These are phyloP conservation scores for Atrina japonica DNA, from an alignment of 2,888 invertebrate species.

Conservation along the genomic window DNA sequence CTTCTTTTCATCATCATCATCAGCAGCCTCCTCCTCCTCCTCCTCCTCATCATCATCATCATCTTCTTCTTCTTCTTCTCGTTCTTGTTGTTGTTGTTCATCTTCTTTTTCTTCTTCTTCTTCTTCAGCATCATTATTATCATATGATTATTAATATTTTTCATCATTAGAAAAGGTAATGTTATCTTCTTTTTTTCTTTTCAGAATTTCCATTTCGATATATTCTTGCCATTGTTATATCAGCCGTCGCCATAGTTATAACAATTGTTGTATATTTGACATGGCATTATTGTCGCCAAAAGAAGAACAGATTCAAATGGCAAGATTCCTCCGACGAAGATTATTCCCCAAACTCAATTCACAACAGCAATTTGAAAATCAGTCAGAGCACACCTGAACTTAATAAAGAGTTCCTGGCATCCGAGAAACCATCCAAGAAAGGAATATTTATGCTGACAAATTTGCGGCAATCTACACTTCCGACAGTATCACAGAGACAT, in stretches of 20 bases:
- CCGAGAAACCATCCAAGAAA: conserved; percentile 42
- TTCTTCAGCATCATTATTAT: no score
- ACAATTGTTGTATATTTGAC: conserved; percentile 58
- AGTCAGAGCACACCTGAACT: conserved; percentile 78
- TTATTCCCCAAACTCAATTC: conserved; percentile 54
- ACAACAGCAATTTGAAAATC: conserved; percentile 65
- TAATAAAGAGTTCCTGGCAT: conserved; percentile 52
- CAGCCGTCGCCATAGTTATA: conserved; percentile 53
- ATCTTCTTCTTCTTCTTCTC: no score
- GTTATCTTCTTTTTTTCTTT: conserved; percentile 20
- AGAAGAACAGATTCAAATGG: conserved; percentile 43
- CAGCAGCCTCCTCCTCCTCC: no score
- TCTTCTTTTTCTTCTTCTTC: no score
- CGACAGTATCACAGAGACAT: conserved; percentile 90
- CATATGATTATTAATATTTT: no score
- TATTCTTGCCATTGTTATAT: conserved; percentile 53
- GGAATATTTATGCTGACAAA: conserved; percentile 81
- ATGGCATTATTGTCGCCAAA: conserved; percentile 60
- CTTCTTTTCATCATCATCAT: no score
- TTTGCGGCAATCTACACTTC: conserved; percentile 90
- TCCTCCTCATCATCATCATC: no score
- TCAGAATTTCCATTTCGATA: conserved; percentile 61
- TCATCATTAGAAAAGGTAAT: no score
- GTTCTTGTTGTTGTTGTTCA: no score
- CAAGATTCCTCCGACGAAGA: conserved; percentile 47